phyloP scores from a whole-genome alignment of 2,113 vertebrate species.

The Ageneiosus marmoratus region DNA sequence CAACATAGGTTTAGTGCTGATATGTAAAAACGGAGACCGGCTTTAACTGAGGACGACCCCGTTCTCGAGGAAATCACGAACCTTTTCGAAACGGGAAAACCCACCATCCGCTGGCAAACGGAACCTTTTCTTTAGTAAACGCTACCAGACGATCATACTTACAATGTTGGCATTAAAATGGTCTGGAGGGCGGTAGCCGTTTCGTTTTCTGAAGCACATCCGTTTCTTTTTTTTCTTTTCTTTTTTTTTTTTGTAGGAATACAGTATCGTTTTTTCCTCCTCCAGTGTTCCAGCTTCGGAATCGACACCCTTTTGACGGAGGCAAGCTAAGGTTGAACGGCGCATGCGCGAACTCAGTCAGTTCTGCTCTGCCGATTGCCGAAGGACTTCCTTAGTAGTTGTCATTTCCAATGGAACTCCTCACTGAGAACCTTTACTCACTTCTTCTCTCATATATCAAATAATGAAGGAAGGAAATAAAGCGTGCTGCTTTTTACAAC shows the following conservation, averaged over 20 bases:
- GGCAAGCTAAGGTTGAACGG: slow-evolving; percentile 63
- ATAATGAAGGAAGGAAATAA: background rate
- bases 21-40: slow-evolving; percentile 23
- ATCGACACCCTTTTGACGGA: slow-evolving; percentile 73
- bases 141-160: slow-evolving; percentile 64
- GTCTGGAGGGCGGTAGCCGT: slow-evolving; percentile 74
- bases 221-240: slow-evolving; percentile 62
- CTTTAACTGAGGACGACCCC: slow-evolving; percentile 45
- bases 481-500: background rate
- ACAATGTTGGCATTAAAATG: slow-evolving; percentile 77
- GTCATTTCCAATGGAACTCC: slow-evolving; percentile 53
- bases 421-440: background rate
- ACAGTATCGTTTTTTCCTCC: slow-evolving; percentile 50
- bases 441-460: background rate
- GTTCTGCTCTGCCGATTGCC: slow-evolving; percentile 62
- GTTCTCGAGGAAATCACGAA: slow-evolving; percentile 61
- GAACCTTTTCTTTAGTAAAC: slow-evolving; percentile 42
- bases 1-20: background rate
- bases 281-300: slow-evolving; percentile 63
- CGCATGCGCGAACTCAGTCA: slow-evolving; percentile 76
- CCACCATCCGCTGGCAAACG: slow-evolving; percentile 60
- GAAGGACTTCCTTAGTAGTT: slow-evolving; percentile 67
- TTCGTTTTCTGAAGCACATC: slow-evolving; percentile 79
- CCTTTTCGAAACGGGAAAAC: slow-evolving; percentile 63
- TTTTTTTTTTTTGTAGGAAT: too few relatives aligned